A percentile compares a stretch with the other conserved stretches of the same genome.
Evolutionary conservation across 2,888 invertebrate species (phyloP).

Genomic region (Orchesellides sinensis): DNA sequence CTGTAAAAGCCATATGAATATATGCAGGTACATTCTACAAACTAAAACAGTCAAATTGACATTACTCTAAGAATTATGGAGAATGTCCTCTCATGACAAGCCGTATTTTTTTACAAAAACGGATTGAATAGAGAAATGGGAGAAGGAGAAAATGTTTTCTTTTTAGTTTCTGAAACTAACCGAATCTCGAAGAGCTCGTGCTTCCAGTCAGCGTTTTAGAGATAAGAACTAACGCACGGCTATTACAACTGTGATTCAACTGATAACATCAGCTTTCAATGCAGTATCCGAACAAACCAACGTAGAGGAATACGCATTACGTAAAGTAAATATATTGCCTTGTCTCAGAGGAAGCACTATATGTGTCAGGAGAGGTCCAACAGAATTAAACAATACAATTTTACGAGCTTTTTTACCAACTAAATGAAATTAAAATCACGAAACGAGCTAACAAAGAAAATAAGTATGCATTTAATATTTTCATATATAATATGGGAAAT

Average conservation of each 20-base stretch:
- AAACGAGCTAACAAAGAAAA: not conserved
- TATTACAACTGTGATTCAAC: conserved; percentile 16
- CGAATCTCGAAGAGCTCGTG: conserved; percentile 32
- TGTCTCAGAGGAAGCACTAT: not conserved
- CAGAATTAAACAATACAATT: too few relatives aligned
- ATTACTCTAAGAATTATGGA: too few relatives aligned
- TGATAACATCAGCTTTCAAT: conserved; percentile 30
- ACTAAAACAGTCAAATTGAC: too few relatives aligned
- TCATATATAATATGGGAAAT: too few relatives aligned
- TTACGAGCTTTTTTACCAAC: not conserved
- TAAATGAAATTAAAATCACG: not conserved
- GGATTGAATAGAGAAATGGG: not conserved
- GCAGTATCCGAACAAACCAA: not conserved
- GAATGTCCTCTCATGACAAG: conserved; percentile 5
- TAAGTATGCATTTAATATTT: too few relatives aligned
- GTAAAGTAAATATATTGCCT: not conserved
- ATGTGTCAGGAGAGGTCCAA: too few relatives aligned
- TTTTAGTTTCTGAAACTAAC: conserved; percentile 12
- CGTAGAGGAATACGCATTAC: too few relatives aligned
- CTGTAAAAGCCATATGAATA: too few relatives aligned
- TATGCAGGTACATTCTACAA: too few relatives aligned
- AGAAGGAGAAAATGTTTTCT: conserved; percentile 5
- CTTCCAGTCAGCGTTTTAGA: conserved; percentile 8
- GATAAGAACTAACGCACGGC: not conserved
- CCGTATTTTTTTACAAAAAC: not conserved